phyloP scores from a whole-genome alignment of 2,888 invertebrate genomes.

The Alloscopus bannaensis region DNA sequence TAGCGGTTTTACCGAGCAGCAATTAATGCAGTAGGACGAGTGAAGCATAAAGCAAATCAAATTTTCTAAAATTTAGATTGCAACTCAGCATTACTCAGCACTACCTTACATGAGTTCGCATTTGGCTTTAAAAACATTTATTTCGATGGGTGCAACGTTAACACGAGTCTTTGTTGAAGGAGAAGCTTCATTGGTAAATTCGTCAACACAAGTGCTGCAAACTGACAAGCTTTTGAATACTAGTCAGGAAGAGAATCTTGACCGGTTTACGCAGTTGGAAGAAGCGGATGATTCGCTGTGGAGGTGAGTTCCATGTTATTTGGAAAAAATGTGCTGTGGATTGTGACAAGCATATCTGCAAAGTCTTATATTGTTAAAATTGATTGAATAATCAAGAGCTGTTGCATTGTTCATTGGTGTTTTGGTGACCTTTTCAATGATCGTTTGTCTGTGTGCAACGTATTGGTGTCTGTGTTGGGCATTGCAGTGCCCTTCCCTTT shows the following conservation, averaged over 20 bases:
- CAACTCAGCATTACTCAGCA: no score
- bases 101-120: no score
- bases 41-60: no score
- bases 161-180: not conserved
- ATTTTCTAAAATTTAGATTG: no score
- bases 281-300: conserved; percentile 16
- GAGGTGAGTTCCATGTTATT: conserved; percentile 14
- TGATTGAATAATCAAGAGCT: conserved; percentile 3
- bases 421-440: conserved; percentile 15
- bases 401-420: conserved; percentile 28
- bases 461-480: conserved; percentile 37
- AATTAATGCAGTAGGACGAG: no score
- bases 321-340: not conserved
- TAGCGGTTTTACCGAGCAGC: no score
- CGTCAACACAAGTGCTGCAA: not conserved
- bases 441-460: conserved; percentile 30
- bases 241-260: not conserved
- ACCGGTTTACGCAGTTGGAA: not conserved
- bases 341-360: not conserved
- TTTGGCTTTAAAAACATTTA: no score
- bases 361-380: no score
- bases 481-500: conserved; percentile 4
- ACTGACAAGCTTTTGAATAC: not conserved
- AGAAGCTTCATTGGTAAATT: not conserved
- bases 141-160: conserved; percentile 2